These are phyloP conservation scores for Nomia melanderi DNA, from an alignment of 1,140 invertebrate species.

Conservation along the genomic window DNA sequence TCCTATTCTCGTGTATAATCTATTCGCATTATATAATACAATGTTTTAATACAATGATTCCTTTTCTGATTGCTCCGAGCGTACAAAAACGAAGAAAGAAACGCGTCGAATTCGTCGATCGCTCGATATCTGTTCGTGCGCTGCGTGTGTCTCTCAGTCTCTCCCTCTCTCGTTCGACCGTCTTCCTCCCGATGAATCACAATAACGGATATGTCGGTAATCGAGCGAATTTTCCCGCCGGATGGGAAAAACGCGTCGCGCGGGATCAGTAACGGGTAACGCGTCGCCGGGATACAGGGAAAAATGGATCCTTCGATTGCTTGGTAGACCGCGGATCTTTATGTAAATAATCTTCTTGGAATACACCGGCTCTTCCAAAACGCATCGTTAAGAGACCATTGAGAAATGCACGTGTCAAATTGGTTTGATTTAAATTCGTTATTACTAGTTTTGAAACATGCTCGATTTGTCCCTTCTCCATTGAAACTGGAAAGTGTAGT, in stretches of 20 bases:
- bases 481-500: no score
- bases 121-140: conserved; percentile 43
- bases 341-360: no score
- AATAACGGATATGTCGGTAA: conserved; percentile 63
- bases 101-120: conserved; percentile 34
- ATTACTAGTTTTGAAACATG: no score
- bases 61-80: conserved; percentile 55
- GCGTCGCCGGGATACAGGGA: background rate
- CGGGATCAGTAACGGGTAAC: background rate
- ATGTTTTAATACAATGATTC: conserved; percentile 71
- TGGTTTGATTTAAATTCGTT: no score
- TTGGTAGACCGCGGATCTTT: no score
- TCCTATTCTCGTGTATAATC: conserved; percentile 62
- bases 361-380: no score
- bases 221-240: conserved; percentile 46
- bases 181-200: conserved; percentile 68
- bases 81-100: conserved; percentile 63
- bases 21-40: conserved; percentile 72
- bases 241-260: conserved; percentile 33
- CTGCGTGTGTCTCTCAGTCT: conserved; percentile 15
- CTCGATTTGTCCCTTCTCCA: no score
- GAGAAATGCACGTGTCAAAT: no score
- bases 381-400: no score
- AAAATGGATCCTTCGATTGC: conserved; percentile 22
- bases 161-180: conserved; percentile 49